A percentile compares a stretch with the other conserved stretches of the same genome.
Evolutionary conservation across 2,113 vertebrate genomes (phyloP).

Genomic region (Cisticola juncidis): DNA sequence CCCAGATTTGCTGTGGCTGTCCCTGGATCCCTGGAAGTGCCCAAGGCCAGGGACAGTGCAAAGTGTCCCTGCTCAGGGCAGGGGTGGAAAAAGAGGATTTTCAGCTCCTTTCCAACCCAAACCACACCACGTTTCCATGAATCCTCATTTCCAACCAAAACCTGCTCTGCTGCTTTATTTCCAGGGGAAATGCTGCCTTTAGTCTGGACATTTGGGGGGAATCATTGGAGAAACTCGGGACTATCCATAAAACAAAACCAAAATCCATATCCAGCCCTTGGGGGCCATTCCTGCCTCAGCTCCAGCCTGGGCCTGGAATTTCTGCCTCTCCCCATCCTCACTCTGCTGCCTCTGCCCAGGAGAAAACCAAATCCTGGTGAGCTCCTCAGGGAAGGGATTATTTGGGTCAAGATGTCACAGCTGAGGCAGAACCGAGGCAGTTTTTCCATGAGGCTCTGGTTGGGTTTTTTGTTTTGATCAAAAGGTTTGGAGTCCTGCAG

Average conservation of each 20-base stretch:
- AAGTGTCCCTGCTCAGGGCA: background rate
- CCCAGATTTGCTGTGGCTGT: background rate
- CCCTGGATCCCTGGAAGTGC: background rate
- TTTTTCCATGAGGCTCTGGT: background rate
- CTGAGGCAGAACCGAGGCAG: background rate
- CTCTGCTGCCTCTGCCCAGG: background rate
- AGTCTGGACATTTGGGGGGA: accelerated
- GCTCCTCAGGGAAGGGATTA: background rate
- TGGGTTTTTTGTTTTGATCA: background rate
- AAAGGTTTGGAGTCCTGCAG: background rate
- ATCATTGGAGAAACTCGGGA: accelerated
- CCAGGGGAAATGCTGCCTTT: background rate
- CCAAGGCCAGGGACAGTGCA: background rate
- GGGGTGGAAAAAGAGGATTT: background rate
- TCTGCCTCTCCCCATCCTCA: background rate
- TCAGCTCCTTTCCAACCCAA: background rate
- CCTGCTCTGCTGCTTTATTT: background rate
- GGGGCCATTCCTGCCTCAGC: background rate
- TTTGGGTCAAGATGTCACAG: constrained; percentile 14
- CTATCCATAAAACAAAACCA: background rate
- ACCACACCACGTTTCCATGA: accelerated
- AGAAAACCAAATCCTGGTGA: background rate
- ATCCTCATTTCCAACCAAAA: background rate
- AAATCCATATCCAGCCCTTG: background rate
- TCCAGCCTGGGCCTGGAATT: background rate